A percentile compares a stretch with the other conserved stretches of the same genome.
Evolutionary conservation across 2,888 invertebrate species (phyloP).

Genomic region (Papilio protenor): DNA sequence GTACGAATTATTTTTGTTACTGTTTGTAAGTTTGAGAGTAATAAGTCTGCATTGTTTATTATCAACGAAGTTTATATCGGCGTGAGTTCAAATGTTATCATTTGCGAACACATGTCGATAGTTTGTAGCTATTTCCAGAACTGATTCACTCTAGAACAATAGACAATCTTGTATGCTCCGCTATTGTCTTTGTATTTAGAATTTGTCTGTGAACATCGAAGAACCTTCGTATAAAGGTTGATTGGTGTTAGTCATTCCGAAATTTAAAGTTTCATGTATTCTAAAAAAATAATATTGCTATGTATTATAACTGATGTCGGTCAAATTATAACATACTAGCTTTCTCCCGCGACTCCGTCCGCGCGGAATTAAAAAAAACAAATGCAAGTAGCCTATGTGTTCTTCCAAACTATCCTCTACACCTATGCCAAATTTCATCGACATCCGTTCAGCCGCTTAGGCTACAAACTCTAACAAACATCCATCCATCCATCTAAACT

Average conservation of each 20-base stretch:
- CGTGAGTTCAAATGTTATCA: constrained; percentile 48
- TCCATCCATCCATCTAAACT: too few relatives aligned
- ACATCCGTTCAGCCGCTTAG: too few relatives aligned
- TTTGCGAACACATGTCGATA: constrained; percentile 46
- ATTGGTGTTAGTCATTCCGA: too few relatives aligned
- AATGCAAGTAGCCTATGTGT: too few relatives aligned
- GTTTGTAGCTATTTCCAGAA: constrained; percentile 48
- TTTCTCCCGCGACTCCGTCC: too few relatives aligned
- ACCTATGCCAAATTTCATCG: too few relatives aligned
- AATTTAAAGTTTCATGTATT: neutral
- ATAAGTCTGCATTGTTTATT: constrained; percentile 25
- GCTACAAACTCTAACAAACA: too few relatives aligned
- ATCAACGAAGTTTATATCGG: constrained; percentile 4
- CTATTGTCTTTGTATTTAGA: constrained; percentile 50
- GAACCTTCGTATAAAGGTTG: neutral
- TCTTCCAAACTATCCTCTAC: too few relatives aligned
- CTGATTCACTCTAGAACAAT: constrained; percentile 58
- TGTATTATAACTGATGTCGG: too few relatives aligned
- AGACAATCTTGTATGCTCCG: constrained; percentile 49
- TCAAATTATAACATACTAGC: too few relatives aligned
- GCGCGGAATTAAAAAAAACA: too few relatives aligned
- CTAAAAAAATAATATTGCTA: neutral
- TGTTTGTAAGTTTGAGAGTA: neutral
- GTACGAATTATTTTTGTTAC: neutral
- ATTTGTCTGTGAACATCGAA: constrained; percentile 33